Evolutionary conservation across 1,140 invertebrate species (phyloP).

Genomic region (Coboldia fuscipes): DNA sequence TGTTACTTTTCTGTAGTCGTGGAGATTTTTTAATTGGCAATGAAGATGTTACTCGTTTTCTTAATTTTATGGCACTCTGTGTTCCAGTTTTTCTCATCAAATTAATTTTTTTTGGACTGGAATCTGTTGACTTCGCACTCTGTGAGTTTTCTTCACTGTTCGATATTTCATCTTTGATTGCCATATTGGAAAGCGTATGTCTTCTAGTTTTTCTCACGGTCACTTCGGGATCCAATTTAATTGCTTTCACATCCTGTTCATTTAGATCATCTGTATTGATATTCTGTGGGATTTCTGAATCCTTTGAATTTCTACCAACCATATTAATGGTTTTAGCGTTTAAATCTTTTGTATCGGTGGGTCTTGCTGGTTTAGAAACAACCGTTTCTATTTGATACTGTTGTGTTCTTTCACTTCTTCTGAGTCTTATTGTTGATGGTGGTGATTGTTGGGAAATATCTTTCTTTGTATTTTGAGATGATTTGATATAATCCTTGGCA

Average conservation of each 20-base stretch:
- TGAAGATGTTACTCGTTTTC: no score
- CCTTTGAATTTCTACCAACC: neutral
- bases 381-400: neutral
- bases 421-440: neutral
- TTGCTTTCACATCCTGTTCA: neutral
- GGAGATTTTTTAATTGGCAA: slow-evolving; percentile 1
- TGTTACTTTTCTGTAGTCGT: neutral
- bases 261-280: neutral
- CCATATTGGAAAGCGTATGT: no score
- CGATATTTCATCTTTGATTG: neutral
- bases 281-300: neutral
- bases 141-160: neutral
- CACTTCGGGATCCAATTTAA: no score
- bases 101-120: neutral
- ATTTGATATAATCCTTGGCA: no score
- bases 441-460: no score
- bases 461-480: no score
- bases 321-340: neutral
- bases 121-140: neutral
- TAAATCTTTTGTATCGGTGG: neutral
- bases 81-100: no score
- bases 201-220: no score
- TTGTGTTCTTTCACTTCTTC: neutral
- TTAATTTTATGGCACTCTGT: no score
- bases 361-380: neutral